Conservation (phyloP, 1,140 invertebrate genomes). For the Druon quercuslanigerum region DNA sequence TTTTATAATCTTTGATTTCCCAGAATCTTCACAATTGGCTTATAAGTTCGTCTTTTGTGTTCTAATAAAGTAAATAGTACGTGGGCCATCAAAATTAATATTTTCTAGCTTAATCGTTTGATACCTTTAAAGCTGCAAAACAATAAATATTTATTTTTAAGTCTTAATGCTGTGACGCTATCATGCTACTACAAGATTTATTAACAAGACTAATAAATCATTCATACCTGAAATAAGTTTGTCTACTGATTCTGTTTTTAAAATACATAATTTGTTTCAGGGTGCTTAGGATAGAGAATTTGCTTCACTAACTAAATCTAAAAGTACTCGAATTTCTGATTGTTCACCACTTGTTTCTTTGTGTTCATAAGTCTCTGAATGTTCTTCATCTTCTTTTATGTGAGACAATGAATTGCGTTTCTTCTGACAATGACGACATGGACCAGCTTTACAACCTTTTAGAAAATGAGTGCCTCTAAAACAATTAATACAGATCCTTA, state of each 20-base stretch:
- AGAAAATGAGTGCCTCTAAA: conserved; percentile 38
- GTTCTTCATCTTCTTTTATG: not conserved
- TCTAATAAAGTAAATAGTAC: too few relatives aligned
- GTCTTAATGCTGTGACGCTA: too few relatives aligned
- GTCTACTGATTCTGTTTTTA: not conserved
- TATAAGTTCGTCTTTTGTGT: too few relatives aligned
- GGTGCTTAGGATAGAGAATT: not conserved
- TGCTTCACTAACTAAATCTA: too few relatives aligned
- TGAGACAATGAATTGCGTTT: conserved; percentile 38
- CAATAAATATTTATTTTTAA: conserved; percentile 17
- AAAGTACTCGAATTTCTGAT: too few relatives aligned
- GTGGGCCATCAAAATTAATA: not conserved
- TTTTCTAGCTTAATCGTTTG: conserved; percentile 36
- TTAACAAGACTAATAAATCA: conserved; percentile 9
- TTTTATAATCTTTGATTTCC: too few relatives aligned
- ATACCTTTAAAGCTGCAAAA: not conserved
- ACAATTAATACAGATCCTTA: conserved; percentile 41
- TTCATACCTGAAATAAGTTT: conserved; percentile 31
- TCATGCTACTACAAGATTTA: too few relatives aligned
- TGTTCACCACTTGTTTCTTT: not conserved
- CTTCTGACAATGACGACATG: conserved; percentile 36
- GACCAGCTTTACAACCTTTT: conserved; percentile 39
- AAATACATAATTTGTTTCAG: conserved; percentile 36
- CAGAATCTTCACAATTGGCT: too few relatives aligned
- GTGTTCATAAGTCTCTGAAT: not conserved